Conservation (phyloP, 1,140 invertebrate species). For the Cephus cinctus region DNA sequence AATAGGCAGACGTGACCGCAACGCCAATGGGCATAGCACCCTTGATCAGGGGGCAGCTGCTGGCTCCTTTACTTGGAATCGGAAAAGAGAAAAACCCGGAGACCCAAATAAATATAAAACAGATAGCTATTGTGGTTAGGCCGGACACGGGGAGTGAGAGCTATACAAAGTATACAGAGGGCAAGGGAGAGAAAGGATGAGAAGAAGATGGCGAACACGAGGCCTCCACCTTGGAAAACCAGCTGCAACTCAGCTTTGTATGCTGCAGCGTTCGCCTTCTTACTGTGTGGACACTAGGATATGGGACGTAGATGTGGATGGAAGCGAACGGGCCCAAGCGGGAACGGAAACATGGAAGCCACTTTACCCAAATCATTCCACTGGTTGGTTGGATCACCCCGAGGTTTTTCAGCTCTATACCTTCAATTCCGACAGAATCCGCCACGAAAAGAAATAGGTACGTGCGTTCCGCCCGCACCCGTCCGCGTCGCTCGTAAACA, state of each 20-base stretch:
- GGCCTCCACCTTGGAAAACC: too few relatives aligned
- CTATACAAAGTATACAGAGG: slow-evolving; percentile 5
- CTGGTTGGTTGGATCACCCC: neutral
- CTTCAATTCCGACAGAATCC: neutral
- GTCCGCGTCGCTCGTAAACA: neutral
- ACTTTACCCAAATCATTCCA: slow-evolving; percentile 9
- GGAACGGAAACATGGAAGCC: neutral
- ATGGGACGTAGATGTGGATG: too few relatives aligned
- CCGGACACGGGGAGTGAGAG: slow-evolving; percentile 14
- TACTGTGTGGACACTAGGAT: too few relatives aligned
- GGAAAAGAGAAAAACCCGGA: slow-evolving; percentile 9
- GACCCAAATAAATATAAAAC: slow-evolving; percentile 15
- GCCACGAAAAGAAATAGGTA: neutral
- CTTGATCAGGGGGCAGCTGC: neutral
- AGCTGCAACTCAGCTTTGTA: too few relatives aligned
- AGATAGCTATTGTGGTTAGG: slow-evolving; percentile 6
- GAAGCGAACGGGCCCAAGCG: neutral
- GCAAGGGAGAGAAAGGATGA: neutral
- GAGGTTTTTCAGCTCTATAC: neutral
- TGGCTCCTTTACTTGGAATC: neutral
- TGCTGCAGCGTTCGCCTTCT: too few relatives aligned
- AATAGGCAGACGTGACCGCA: slow-evolving; percentile 40
- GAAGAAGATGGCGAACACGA: neutral
- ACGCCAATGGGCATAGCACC: slow-evolving; percentile 31
- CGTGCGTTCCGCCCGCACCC: neutral